Conservation (phyloP, 1,140 invertebrate genomes). For the Eulimnadia texana region DNA sequence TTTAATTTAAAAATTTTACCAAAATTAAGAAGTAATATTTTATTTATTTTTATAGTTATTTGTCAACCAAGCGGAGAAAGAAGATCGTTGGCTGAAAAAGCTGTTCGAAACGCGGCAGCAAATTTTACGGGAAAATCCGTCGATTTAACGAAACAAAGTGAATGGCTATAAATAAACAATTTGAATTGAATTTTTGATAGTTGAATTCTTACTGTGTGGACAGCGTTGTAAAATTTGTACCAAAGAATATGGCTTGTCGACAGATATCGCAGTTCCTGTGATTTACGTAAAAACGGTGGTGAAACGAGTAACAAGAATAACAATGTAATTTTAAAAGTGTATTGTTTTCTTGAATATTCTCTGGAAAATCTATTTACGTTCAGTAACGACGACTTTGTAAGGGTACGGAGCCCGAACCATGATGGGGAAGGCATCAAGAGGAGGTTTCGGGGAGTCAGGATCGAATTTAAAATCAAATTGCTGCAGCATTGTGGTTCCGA, state of each 20-base stretch:
- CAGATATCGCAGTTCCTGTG: too few species aligned
- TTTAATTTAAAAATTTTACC: background rate
- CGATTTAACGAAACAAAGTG: too few species aligned
- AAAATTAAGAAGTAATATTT: background rate
- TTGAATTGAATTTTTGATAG: too few species aligned
- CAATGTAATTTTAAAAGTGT: too few species aligned
- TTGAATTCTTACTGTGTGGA: too few species aligned
- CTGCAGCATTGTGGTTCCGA: conserved; percentile 20
- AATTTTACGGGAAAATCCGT: background rate
- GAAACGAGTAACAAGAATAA: too few species aligned
- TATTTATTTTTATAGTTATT: background rate
- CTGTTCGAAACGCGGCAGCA: background rate
- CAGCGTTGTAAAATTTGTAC: too few species aligned
- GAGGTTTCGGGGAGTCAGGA: background rate
- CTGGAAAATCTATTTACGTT: background rate
- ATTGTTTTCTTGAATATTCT: too few species aligned
- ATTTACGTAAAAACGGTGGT: too few species aligned
- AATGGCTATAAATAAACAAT: too few species aligned
- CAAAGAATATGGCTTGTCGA: too few species aligned
- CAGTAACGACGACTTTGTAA: background rate
- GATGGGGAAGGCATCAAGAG: background rate
- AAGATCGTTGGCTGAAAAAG: background rate
- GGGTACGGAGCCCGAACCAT: background rate
- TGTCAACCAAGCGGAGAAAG: background rate
- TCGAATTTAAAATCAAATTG: background rate